Evolutionary conservation across 1,140 invertebrate species (phyloP).

Genomic region (Drosophila athabasca): DNA sequence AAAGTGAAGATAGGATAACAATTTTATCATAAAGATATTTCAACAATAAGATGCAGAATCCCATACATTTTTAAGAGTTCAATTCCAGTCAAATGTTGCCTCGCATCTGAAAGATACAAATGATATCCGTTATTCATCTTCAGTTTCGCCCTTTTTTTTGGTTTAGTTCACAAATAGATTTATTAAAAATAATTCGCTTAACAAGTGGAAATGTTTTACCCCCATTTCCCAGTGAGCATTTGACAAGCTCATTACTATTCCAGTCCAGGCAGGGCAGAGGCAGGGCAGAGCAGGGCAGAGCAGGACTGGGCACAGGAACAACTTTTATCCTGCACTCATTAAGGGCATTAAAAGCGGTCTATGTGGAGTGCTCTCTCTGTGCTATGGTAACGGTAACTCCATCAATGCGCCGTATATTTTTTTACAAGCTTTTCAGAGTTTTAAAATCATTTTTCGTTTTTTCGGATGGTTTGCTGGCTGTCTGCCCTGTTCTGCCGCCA

Average conservation of each 20-base stretch:
- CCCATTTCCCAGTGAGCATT: constrained; percentile 9
- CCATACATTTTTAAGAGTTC: too few species aligned
- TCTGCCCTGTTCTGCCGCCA: constrained; percentile 32
- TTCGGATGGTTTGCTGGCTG: constrained; percentile 10
- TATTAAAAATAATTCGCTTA: constrained; percentile 36
- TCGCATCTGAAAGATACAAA: too few species aligned
- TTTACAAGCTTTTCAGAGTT: constrained; percentile 55
- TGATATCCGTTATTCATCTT: not conserved
- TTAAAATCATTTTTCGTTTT: constrained; percentile 29
- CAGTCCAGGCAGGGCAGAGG: not conserved
- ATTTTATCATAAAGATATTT: too few species aligned
- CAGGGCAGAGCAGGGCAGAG: too few species aligned
- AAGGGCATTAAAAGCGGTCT: constrained; percentile 75
- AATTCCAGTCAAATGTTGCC: too few species aligned
- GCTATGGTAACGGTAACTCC: constrained; percentile 56
- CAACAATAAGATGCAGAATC: too few species aligned
- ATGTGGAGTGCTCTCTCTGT: constrained; percentile 45
- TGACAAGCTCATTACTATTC: constrained; percentile 51
- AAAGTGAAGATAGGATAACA: too few species aligned
- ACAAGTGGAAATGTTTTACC: constrained; percentile 29
- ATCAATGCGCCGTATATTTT: constrained; percentile 72
- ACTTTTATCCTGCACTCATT: constrained; percentile 62
- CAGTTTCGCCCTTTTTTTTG: too few species aligned
- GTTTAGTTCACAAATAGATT: constrained; percentile 4
- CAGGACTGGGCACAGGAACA: constrained; percentile 4